Base-by-base conservation (phyloP, 1,140 invertebrate genomes). In the Drosophila lowei region DNA sequence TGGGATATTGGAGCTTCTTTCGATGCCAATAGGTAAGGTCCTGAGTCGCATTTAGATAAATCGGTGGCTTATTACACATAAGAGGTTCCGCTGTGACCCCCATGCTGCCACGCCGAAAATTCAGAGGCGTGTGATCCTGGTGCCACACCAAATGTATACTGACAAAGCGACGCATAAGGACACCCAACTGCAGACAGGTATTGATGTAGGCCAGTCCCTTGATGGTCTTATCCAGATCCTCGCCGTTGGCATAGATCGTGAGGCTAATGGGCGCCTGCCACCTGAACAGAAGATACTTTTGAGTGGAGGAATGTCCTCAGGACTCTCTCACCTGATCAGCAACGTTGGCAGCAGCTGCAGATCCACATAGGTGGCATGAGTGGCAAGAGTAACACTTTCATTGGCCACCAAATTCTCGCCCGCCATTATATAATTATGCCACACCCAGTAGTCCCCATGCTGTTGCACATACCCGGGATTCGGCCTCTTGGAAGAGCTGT, bases 111-210 rank as follows among this genome's bases (percentile, higher is more conserved):
- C 95, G 95, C 81, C 30, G 15, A 93, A 95, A 9, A 92, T 89
- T 34, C 92, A 93, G 94, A 21, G 96, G 96, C 73, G 96, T 93
- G 89, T 97, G 94, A 80, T 95, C 95, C 54, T 94, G 93, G 62
- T 95, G 95, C 89, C 97, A 96, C 91, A 96, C 97, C 44, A 97
- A 86, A 90, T 97, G 96, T 91, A 97, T 97, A 54, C 95, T 96
- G 65, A 96, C 95, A 70, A 93, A 94, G 72, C 96, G 94, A 11
- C 93, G 92, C 43, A 97, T 93, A 21, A 96, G 92, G 6, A 93
- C 91, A 63, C 92, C 91, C 9, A 92, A 92, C 34, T 92, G 92
- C 13, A 80, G 85, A 79, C 95, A 95, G 84, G 94, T 93, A 7
- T 94, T 91, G 2, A 95, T 91, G 86, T 94, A 95, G 57, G 92